A percentile compares a stretch with the other conserved stretches of the same genome.
phyloP scores from a whole-genome alignment of 2,113 vertebrate genomes.

The Rhinolophus sinicus region DNA sequence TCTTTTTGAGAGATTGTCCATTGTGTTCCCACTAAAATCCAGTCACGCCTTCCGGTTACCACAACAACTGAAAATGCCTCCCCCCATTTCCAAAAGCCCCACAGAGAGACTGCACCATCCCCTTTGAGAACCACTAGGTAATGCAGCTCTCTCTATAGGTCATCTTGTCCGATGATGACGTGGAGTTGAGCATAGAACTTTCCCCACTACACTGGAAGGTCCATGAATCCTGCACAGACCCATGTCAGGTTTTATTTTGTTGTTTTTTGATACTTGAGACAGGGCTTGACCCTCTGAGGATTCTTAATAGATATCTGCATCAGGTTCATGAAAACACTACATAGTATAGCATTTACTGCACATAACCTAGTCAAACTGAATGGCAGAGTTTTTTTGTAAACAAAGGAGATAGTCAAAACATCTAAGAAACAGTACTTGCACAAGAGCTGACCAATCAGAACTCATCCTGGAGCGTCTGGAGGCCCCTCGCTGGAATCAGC shows the following conservation, averaged over 20 bases:
- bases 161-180: background rate
- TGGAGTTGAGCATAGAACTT: background rate
- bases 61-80: background rate
- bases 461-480: background rate
- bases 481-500: background rate
- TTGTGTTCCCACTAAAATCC: background rate
- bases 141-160: rapidly evolving
- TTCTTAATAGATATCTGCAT: background rate
- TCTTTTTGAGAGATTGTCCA: background rate
- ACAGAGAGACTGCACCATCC: rapidly evolving
- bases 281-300: background rate
- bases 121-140: background rate
- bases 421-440: background rate
- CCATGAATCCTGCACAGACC: background rate
- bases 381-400: background rate
- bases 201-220: background rate
- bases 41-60: background rate
- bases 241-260: background rate
- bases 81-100: background rate
- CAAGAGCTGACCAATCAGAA: background rate
- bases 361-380: background rate
- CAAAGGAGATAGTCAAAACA: background rate
- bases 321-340: background rate
- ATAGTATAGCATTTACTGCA: background rate
- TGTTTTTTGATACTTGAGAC: background rate